Evolutionary conservation across 2,797 vertebrate species (phyloP).

Genomic region (Petrocephalus sullivani): DNA sequence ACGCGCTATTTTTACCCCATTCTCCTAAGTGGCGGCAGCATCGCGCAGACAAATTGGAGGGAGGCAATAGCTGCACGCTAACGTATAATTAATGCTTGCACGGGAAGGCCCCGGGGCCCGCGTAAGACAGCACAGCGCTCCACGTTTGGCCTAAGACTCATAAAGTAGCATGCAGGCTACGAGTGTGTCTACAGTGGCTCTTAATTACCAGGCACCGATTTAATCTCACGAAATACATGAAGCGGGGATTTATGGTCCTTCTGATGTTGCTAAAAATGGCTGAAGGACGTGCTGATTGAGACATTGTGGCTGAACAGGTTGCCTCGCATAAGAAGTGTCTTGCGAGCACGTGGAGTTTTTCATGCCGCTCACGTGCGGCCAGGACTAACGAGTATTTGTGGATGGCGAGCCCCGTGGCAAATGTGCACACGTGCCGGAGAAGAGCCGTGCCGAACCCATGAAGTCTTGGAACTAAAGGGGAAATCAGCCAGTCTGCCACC

Average conservation of each 20-base stretch:
- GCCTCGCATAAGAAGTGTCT: background rate
- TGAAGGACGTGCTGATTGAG: background rate
- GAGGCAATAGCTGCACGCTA: background rate
- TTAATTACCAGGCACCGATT: background rate
- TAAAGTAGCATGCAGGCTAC: background rate
- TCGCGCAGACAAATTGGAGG: background rate
- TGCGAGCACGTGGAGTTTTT: background rate
- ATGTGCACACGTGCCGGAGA: background rate
- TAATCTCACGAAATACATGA: background rate
- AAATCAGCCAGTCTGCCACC: background rate
- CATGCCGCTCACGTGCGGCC: background rate
- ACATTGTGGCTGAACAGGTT: background rate
- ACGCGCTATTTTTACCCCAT: conserved; percentile 32
- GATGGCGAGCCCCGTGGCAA: background rate
- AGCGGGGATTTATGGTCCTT: background rate
- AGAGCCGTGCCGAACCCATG: background rate
- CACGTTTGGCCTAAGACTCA: background rate
- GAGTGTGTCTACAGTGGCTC: background rate
- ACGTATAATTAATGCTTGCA: conserved; percentile 7
- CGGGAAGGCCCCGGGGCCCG: background rate
- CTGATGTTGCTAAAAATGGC: conserved; percentile 4
- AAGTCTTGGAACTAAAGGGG: background rate
- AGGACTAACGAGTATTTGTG: background rate
- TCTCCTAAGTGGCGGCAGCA: conserved; percentile 18
- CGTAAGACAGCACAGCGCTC: background rate